A percentile compares a stretch with the other conserved stretches of the same genome.
Evolutionary conservation across 2,797 vertebrate genomes (phyloP).

Genomic region (Chelmon rostratus): DNA sequence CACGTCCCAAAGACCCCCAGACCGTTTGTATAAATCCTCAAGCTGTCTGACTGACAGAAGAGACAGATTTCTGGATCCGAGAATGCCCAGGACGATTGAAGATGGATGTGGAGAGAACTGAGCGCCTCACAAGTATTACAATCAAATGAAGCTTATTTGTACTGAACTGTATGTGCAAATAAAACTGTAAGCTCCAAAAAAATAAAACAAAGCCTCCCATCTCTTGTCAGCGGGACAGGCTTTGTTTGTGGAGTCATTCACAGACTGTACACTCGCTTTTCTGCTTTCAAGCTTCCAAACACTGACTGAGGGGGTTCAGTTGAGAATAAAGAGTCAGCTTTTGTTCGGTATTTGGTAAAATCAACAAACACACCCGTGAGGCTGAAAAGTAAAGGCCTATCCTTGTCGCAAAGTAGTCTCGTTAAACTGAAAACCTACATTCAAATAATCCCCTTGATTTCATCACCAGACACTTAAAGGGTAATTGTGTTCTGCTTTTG

Average conservation of each 20-base stretch:
- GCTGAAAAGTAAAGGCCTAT: not conserved
- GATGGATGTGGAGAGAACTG: slow-evolving; percentile 42
- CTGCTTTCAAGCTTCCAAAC: slow-evolving; percentile 27
- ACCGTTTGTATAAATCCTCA: slow-evolving; percentile 56
- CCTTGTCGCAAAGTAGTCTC: not conserved
- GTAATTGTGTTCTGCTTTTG: no score
- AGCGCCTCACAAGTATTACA: slow-evolving; percentile 29
- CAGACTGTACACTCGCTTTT: slow-evolving; percentile 29
- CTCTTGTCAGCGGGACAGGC: slow-evolving; percentile 29
- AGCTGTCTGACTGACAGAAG: slow-evolving; percentile 53
- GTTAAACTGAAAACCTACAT: no score
- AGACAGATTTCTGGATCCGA: slow-evolving; percentile 60
- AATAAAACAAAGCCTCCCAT: slow-evolving; percentile 19
- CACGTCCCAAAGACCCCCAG: slow-evolving; percentile 45
- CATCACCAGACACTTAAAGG: no score
- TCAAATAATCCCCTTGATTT: no score
- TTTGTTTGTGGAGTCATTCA: slow-evolving; percentile 28
- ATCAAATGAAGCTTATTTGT: slow-evolving; percentile 49
- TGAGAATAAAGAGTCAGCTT: slow-evolving; percentile 1
- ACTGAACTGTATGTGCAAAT: slow-evolving; percentile 29
- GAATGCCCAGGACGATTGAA: slow-evolving; percentile 18
- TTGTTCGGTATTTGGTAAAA: not conserved
- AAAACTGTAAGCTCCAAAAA: slow-evolving; percentile 46
- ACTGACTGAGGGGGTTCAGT: slow-evolving; percentile 5
- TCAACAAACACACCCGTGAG: slow-evolving; percentile 9